A percentile compares a stretch with the other conserved stretches of the same genome.
Conservation (phyloP, 1,140 invertebrate species). For the Drosophila suzukii region DNA sequence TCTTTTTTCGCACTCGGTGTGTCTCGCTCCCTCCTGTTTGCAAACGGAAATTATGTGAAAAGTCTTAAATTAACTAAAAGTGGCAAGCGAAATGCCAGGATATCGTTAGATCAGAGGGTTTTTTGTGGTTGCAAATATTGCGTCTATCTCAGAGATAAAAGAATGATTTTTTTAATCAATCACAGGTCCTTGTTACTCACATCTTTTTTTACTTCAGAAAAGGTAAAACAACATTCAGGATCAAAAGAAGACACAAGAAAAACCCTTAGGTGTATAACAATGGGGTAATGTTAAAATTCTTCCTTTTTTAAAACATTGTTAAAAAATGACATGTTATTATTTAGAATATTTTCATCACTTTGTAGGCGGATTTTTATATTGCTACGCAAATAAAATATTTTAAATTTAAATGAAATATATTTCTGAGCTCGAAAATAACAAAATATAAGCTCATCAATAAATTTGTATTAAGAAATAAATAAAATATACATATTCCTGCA, state of each 20-base stretch:
- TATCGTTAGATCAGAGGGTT: conserved; percentile 1
- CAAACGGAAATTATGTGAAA: conserved; percentile 57
- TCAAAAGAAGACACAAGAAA: not conserved
- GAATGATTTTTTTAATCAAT: conserved; percentile 42
- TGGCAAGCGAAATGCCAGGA: conserved; percentile 37
- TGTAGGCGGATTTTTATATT: too few relatives aligned
- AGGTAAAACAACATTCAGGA: not conserved
- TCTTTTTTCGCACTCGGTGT: not conserved
- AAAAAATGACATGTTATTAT: too few relatives aligned
- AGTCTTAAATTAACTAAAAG: conserved; percentile 76
- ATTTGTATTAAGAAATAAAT: not conserved
- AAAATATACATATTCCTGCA: not conserved
- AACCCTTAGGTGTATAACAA: not conserved
- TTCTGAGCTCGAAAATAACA: too few relatives aligned
- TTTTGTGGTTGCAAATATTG: conserved; percentile 11
- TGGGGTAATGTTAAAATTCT: not conserved
- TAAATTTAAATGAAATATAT: too few relatives aligned
- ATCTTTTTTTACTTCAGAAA: conserved; percentile 2
- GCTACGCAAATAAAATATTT: too few relatives aligned
- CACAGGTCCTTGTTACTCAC: conserved; percentile 14
- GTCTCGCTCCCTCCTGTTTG: conserved; percentile 15
- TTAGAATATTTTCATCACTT: too few relatives aligned
- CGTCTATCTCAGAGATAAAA: conserved; percentile 9
- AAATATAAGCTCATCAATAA: too few relatives aligned
- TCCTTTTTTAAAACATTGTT: not conserved